A percentile compares a stretch with the other conserved stretches of the same genome.
Evolutionary conservation across 2,888 invertebrate species (phyloP).

Genomic region (Sphaeridia pumilis): DNA sequence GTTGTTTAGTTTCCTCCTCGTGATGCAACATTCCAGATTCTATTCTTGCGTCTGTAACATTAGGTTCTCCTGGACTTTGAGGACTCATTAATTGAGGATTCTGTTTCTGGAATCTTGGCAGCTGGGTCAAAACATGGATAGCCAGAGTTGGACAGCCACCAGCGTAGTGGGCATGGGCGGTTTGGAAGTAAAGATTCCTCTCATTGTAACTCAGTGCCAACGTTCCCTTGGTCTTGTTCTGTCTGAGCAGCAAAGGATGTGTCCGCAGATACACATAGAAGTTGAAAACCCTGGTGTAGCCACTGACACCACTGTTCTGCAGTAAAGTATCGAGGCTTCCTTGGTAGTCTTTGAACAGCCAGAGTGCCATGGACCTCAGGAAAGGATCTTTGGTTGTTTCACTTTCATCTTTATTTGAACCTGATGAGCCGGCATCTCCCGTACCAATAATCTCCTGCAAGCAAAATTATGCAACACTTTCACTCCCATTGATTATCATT

Average conservation of each 20-base stretch:
- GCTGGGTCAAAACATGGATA: constrained; percentile 86
- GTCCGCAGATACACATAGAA: constrained; percentile 95
- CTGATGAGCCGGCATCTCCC: background rate
- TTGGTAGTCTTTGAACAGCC: constrained; percentile 87
- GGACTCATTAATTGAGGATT: constrained; percentile 20
- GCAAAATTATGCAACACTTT: background rate
- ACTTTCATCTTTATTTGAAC: background rate
- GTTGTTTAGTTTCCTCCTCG: too few relatives aligned
- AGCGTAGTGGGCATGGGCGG: constrained; percentile 92
- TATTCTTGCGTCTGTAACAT: constrained; percentile 18
- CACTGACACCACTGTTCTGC: constrained; percentile 64
- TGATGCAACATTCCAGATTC: constrained; percentile 34
- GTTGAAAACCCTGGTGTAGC: constrained; percentile 90
- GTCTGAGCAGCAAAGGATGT: constrained; percentile 86
- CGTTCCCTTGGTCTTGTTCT: constrained; percentile 54
- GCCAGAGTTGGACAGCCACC: constrained; percentile 96
- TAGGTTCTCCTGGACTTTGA: constrained; percentile 20
- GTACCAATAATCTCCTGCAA: background rate
- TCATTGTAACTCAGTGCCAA: constrained; percentile 45
- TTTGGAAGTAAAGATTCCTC: constrained; percentile 88
- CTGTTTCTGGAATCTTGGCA: constrained; percentile 52
- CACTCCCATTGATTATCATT: too few relatives aligned
- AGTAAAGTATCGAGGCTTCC: constrained; percentile 76
- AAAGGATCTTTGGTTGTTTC: constrained; percentile 62
- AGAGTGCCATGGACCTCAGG: constrained; percentile 90